These are phyloP conservation scores for Papilio elwesi DNA, from an alignment of 2,888 invertebrate species.

Conservation along the genomic window DNA sequence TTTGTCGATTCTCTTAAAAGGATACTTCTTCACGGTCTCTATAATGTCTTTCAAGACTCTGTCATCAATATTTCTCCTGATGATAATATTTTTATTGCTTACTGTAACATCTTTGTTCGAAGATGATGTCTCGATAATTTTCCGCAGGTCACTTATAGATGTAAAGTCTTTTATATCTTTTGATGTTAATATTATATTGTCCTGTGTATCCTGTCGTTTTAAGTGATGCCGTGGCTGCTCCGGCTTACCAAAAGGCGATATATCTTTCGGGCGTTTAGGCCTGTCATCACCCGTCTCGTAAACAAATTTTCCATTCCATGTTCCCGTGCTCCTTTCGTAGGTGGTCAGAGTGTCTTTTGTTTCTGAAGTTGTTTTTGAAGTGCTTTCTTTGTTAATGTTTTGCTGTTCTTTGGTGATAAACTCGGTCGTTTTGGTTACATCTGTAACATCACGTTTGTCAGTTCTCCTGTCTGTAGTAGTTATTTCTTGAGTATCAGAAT, in stretches of 20 bases:
- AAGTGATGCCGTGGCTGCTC: constrained; percentile 75
- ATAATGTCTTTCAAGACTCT: constrained; percentile 77
- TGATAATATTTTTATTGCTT: constrained; percentile 78
- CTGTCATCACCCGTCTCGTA: constrained; percentile 79
- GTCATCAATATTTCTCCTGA: constrained; percentile 77
- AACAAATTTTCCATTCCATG: constrained; percentile 84
- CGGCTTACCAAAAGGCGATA: constrained; percentile 74
- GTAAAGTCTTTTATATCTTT: constrained; percentile 80
- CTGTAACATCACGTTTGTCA: constrained; percentile 58
- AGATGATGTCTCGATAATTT: constrained; percentile 76
- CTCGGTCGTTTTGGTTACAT: constrained; percentile 66
- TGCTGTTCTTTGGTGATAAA: constrained; percentile 76
- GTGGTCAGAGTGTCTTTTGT: constrained; percentile 75
- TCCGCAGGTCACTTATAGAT: constrained; percentile 76
- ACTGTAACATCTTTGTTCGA: constrained; percentile 75
- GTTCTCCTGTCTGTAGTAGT: constrained; percentile 61
- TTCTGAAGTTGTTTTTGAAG: constrained; percentile 60
- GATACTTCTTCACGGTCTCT: constrained; percentile 79
- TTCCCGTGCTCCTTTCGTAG: constrained; percentile 78
- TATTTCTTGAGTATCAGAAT: constrained; percentile 58
- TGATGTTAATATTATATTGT: constrained; percentile 78
- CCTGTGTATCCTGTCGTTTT: constrained; percentile 78
- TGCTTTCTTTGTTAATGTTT: constrained; percentile 75
- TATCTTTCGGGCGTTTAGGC: constrained; percentile 71
- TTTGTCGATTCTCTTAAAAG: constrained; percentile 79